Conservation (phyloP, 2,797 vertebrate genomes). For the Enteromius mattozi region DNA sequence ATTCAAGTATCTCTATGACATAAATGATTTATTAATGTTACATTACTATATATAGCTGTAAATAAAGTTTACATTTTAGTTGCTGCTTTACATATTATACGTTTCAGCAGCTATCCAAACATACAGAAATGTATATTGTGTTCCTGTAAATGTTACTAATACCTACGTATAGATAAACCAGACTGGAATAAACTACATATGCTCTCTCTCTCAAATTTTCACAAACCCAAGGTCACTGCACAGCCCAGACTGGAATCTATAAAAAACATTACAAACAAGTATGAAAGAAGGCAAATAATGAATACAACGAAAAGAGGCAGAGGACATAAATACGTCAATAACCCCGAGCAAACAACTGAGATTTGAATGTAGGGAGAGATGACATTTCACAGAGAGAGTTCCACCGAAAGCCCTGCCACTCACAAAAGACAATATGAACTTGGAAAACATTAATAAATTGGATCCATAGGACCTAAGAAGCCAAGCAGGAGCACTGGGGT, state of each 20-base stretch:
- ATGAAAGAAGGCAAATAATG: slow-evolving; percentile 7
- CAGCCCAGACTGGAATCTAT: neutral
- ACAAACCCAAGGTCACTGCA: slow-evolving; percentile 1
- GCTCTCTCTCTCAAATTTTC: neutral
- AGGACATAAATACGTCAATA: neutral
- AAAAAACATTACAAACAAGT: slow-evolving; percentile 6
- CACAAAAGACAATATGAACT: neutral
- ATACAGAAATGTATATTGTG: neutral
- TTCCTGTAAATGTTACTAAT: neutral
- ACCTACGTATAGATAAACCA: neutral
- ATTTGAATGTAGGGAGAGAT: neutral
- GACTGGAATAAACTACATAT: neutral
- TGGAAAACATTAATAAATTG: slow-evolving; percentile 23
- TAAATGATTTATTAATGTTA: neutral
- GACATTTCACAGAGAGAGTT: neutral
- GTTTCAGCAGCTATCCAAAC: neutral
- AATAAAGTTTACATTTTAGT: neutral
- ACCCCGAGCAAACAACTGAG: neutral
- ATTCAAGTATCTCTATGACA: neutral
- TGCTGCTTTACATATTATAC: neutral
- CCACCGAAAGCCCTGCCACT: neutral
- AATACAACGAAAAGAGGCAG: neutral
- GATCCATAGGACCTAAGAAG: slow-evolving; percentile 19
- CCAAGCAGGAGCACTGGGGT: neutral
- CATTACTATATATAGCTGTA: neutral